Evolutionary conservation across 2,888 invertebrate species (phyloP), one percentile per base, ranked within the genome.

Genomic region (Biston betularia): DNA sequence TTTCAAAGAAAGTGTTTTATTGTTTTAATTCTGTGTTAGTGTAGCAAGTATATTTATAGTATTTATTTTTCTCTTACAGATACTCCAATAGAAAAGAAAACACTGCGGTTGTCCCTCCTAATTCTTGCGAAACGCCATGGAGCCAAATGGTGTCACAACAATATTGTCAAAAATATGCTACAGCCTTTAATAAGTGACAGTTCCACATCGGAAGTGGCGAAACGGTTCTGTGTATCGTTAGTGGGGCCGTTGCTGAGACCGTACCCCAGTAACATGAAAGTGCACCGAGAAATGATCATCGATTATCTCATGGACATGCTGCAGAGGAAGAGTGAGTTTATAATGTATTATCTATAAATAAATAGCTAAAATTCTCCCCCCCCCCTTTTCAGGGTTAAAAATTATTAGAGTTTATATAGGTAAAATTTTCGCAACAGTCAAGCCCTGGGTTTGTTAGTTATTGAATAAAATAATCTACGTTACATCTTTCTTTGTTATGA

Each of bases 41-140:
- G 24, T 24, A 24, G 24, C 24, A 24, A 24, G 24, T 24, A 24
- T 24, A 2, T 2, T 24, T 24, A 24, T 2, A 24, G 3, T 24
- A 24, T 24, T 24, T 24, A 24, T 24, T 24, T 15, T 12, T 52
- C 12, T 40, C 61, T 86, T 86, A 42, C 79, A 93, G 93, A 86
- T 61, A 76, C 77, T 49, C 71, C 80, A 14, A 52, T 80, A 9
- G 89, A 92, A 67, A 84, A 77, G 61, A 89, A 89, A 77, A 87
- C 88, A 80, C 74, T 93, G 64, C 76, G 88, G 69, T 70, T 88
- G 55, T 82, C 90, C 14, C 68, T 92, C 12, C 84, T 94, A 46
- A 80, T 94, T 52, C 79, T 93, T 42, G 89, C 88, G 9, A 94
- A 94, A 77, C 85, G 94, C 1, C 83, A 86, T 14, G 94, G 93